Evolutionary conservation across 2,797 vertebrate species (phyloP).

Genomic region (Meriones psammophilus): DNA sequence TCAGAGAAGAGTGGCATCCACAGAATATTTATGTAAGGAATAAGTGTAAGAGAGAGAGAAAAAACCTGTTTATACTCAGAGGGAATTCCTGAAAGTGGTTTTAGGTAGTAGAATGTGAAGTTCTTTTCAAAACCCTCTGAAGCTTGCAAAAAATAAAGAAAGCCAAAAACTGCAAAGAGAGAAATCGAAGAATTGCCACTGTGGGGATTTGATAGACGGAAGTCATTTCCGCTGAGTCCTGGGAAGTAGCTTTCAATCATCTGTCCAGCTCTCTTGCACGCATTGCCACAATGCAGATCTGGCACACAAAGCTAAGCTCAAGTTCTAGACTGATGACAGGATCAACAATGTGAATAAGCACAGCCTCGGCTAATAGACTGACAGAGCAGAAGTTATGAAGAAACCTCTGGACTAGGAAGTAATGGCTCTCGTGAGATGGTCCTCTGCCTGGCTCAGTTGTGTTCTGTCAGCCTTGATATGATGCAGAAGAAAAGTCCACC

Average conservation of each 20-base stretch:
- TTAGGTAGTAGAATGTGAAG: neutral
- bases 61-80: neutral
- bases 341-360: neutral
- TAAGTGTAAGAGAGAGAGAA: neutral
- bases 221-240: neutral
- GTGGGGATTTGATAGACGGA: neutral
- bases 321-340: slow-evolving; percentile 4
- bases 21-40: neutral
- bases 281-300: neutral
- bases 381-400: slow-evolving; percentile 11
- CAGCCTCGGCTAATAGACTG: slow-evolving; percentile 3
- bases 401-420: neutral
- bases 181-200: neutral
- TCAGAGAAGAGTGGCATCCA: neutral
- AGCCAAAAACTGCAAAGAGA: neutral
- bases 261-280: neutral
- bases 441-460: neutral
- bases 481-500: neutral
- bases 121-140: neutral
- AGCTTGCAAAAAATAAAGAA: neutral
- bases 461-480: neutral
- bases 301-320: neutral
- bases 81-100: neutral
- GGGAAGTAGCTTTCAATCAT: neutral
- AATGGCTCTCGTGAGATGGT: neutral